Percentiles rank a stretch among this genome's conserved stretches.
These are phyloP conservation scores for Blera fallax DNA, from an alignment of 2,888 invertebrate species.

Conservation along the genomic window DNA sequence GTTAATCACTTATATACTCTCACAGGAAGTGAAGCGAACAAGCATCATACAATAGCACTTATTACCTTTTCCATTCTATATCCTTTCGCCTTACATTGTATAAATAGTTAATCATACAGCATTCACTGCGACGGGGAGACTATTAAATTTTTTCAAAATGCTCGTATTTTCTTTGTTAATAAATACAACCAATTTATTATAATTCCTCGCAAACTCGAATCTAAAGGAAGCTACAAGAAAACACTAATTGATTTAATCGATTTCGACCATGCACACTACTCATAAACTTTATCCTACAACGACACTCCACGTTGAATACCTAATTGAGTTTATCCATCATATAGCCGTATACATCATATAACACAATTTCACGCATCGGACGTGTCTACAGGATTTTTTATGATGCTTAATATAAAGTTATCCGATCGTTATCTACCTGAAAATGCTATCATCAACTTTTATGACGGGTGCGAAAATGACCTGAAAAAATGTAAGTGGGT, in stretches of 20 bases:
- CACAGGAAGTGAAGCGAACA: too few species aligned
- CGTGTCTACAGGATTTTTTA: slow-evolving; percentile 42
- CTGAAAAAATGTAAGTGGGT: slow-evolving; percentile 24
- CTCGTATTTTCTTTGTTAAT: too few species aligned
- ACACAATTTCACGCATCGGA: slow-evolving; percentile 32
- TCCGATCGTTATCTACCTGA: slow-evolving; percentile 47
- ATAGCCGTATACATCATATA: slow-evolving; percentile 30
- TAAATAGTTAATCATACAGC: too few species aligned
- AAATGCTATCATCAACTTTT: slow-evolving; percentile 40
- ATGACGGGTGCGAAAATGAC: slow-evolving; percentile 47
- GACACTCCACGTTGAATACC: slow-evolving; percentile 14
- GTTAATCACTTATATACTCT: too few species aligned
- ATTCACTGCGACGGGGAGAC: too few species aligned
- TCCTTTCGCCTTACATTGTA: too few species aligned
- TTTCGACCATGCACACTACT: not conserved
- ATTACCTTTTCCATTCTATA: too few species aligned
- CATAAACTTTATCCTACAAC: slow-evolving; percentile 10
- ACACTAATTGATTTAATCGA: slow-evolving; percentile 33
- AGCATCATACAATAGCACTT: too few species aligned
- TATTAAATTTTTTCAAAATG: too few species aligned
- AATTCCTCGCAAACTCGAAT: not conserved
- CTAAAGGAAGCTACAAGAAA: not conserved
- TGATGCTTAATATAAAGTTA: slow-evolving; percentile 50
- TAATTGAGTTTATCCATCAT: slow-evolving; percentile 40
- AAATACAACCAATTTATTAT: too few species aligned